Base-by-base conservation (phyloP, 1,140 invertebrate genomes). In the Trissolcus basalis region DNA sequence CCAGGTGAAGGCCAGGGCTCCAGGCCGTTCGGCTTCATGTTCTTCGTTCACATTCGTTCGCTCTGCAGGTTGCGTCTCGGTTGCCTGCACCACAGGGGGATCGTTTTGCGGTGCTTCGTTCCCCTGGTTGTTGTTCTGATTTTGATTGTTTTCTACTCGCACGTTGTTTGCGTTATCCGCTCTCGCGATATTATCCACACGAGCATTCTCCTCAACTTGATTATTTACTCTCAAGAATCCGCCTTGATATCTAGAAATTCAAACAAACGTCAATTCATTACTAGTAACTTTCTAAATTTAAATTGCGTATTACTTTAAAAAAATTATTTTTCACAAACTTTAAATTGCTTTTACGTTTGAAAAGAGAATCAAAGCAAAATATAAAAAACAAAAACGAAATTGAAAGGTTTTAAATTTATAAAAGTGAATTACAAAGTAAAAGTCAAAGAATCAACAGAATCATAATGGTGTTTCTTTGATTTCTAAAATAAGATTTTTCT, bases 1-100 rank as follows among this genome's bases (percentile, higher is more conserved):
- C 92, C 92, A 93, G 4, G 92, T 91, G 5, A 93, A 89, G n/a
- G 91, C 90, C 6, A 93, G 85, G 41, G 91, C 83, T 0, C 92
- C 91, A 32, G 91, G 92, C 83, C 90, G 81, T 82, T 90, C 82
- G 49, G 88, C 86, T 58, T 89, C 90, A 67, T 80, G 84, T 54
- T 85, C 83, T 36, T 88, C 82, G 59, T 86, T 85, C 9, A 68
- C 79, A 61, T 85, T 86, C 8, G 84, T 86, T 41, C 77, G 79
- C 16, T 74, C 79, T 35, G 84, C 82, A 14, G 81, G 44, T 58
- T 81, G 72, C 14, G 73, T 58, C 5, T 71, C 76, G 56, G 82
- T 70, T 15, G 80, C 60, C 45, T 78, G 82, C 1, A 39, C 36
- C 59, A 81, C 82, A 50, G 82, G 80, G 49, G 74, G 78, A 36